Base-by-base conservation (phyloP, 1,140 invertebrate species). In the Euwallacea fornicatus region DNA sequence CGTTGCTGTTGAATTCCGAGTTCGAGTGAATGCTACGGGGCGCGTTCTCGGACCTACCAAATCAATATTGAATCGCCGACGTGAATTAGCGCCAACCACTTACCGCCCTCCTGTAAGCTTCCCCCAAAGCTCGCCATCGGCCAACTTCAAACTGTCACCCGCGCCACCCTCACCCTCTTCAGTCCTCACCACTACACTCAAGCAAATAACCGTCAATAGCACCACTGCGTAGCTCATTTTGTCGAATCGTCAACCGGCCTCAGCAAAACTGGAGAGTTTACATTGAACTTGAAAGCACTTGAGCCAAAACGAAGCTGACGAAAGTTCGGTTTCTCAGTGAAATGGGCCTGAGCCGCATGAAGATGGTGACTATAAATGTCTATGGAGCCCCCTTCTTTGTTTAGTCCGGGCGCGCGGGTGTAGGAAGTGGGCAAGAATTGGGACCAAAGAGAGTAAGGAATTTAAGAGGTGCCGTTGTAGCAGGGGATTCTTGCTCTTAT, bases 321-420 rank as follows among this genome's bases (percentile, higher is more conserved):
- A 71, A 71, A 71, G 69, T 71, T 64, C 44, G 54, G 69, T 58
- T 58, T 42, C 9, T 11, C 67, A 41, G 69, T 71, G 69, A 71
- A 71, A 71, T 71, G 69, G 42, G 50, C 65, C 50, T 54, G 62
- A 71, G 42, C 53, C 41, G 47, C 55, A 46, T 56, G 69, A 71
- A 71, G 69, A 71, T 71, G 54, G 69, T 65, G 61, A 65, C 54
- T 71, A 63, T 71, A 71, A 71, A 71, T 71, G 69, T 71, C 61
- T 65, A 71, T 63, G 54, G 13, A 11, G 41, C 42, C 50, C 67
- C 67, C 69, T 71, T 64, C 69, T 61, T 65, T 41, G 15, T 50
- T 68, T 59, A 58, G 65, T 67, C 43, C 56, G 66, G 21, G 13
- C 7, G n/a, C 46, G 21, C 21, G 21, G 21, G 21, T 33, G 4